Percentiles rank a stretch among this genome's conserved stretches.
Conservation (phyloP, 23 tunicate genomes). For the Diplosoma virens region DNA sequence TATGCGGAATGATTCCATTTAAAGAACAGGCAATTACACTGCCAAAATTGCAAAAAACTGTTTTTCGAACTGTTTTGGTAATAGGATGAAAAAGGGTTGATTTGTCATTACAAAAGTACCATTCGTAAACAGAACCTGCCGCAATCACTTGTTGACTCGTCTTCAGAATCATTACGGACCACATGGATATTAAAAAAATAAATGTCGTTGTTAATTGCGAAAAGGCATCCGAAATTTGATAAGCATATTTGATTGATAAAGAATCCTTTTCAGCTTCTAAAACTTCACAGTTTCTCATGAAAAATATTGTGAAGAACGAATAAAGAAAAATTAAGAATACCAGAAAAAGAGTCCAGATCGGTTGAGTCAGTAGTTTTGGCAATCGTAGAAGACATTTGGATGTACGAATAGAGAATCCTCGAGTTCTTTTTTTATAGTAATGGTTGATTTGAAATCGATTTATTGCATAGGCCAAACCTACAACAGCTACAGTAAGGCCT, state of each 20-base stretch:
- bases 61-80: slow-evolving; percentile 13
- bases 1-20: neutral
- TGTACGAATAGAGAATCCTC: slow-evolving; percentile 44
- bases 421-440: neutral
- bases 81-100: slow-evolving; percentile 35
- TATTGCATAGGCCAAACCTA: too few species aligned
- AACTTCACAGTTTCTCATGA: slow-evolving; percentile 26
- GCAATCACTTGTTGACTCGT: slow-evolving; percentile 43
- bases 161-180: slow-evolving; percentile 39
- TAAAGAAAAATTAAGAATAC: neutral
- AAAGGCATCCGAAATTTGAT: neutral
- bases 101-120: slow-evolving; percentile 48
- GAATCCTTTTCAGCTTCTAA: slow-evolving; percentile 12
- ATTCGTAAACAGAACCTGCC: slow-evolving; percentile 54
- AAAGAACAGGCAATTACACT: slow-evolving; percentile 46
- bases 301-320: neutral
- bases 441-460: neutral
- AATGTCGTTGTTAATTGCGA: neutral
- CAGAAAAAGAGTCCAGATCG: slow-evolving; percentile 39
- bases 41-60: slow-evolving; percentile 51
- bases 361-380: slow-evolving; percentile 65
- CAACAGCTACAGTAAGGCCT: too few species aligned
- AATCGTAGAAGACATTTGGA: slow-evolving; percentile 33
- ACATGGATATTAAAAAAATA: slow-evolving; percentile 5
- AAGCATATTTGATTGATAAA: neutral